Conservation (phyloP, 2,113 vertebrate species). For the Gallinago media region DNA sequence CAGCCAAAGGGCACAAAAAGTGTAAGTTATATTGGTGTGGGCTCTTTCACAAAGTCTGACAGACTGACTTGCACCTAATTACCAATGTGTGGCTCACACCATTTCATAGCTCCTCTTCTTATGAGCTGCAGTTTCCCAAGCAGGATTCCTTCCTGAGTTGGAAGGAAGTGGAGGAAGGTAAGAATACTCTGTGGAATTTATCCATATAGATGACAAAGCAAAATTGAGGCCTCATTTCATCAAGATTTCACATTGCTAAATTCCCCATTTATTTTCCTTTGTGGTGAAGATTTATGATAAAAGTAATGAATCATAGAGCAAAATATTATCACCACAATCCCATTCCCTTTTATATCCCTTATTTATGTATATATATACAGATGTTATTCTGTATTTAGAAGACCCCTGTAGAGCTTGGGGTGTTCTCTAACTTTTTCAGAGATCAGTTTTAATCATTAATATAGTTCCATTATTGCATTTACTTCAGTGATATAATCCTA, state of each 20-base stretch:
- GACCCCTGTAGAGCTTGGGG: neutral
- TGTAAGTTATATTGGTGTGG: neutral
- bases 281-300: neutral
- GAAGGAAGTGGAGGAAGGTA: neutral
- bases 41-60: neutral
- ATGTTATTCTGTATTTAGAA: neutral
- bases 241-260: neutral
- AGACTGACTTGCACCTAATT: conserved; percentile 9
- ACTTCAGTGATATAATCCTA: neutral
- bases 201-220: neutral
- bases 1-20: conserved; percentile 17
- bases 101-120: neutral
- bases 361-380: too few species aligned
- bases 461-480: neutral
- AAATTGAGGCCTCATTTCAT: neutral
- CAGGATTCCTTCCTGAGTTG: neutral
- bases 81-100: neutral
- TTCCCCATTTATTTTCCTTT: neutral
- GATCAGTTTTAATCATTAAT: neutral
- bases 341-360: neutral
- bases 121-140: neutral
- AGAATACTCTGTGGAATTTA: neutral
- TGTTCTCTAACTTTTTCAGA: neutral
- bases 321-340: neutral
- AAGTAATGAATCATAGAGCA: neutral